Evolutionary conservation across 1,140 invertebrate genomes (phyloP).

Genomic region (Zaprionus gabonicus): DNA sequence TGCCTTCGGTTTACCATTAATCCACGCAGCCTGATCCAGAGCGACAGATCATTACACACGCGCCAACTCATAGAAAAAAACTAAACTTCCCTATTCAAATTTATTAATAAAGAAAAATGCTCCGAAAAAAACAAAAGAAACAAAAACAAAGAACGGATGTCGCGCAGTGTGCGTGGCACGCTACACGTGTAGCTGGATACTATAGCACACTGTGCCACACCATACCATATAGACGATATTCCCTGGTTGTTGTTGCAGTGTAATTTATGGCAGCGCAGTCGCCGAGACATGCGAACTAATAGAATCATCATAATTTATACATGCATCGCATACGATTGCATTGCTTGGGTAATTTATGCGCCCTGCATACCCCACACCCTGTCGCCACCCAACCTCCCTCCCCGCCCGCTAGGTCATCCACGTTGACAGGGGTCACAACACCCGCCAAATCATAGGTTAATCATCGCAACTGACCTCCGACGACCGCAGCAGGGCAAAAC

Average conservation of each 20-base stretch:
- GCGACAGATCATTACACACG: constrained; percentile 84
- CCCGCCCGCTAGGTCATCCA: constrained; percentile 13
- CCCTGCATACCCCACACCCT: constrained; percentile 5
- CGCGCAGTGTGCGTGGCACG: constrained; percentile 24
- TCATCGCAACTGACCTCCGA: constrained; percentile 47
- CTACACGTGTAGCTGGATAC: constrained; percentile 29
- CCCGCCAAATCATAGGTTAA: constrained; percentile 55
- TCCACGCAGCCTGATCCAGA: constrained; percentile 76
- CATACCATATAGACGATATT: not conserved
- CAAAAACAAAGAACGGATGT: constrained; percentile 48
- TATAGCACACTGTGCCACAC: not conserved
- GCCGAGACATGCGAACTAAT: constrained; percentile 76
- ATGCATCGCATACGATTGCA: constrained; percentile 58
- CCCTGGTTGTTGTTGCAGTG: constrained; percentile 52
- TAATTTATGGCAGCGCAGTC: constrained; percentile 70
- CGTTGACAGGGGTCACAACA: constrained; percentile 73
- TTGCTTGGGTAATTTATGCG: constrained; percentile 71
- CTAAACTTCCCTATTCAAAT: constrained; percentile 55
- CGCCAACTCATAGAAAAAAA: constrained; percentile 34
- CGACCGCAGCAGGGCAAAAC: not conserved
- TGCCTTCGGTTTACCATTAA: constrained; percentile 83
- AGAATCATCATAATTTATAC: constrained; percentile 82
- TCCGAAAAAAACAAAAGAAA: constrained; percentile 20
- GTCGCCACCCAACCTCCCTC: not conserved
- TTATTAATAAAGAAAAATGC: constrained; percentile 76